Conservation (phyloP, 2,797 vertebrate species). For the Hemibagrus guttatus region DNA sequence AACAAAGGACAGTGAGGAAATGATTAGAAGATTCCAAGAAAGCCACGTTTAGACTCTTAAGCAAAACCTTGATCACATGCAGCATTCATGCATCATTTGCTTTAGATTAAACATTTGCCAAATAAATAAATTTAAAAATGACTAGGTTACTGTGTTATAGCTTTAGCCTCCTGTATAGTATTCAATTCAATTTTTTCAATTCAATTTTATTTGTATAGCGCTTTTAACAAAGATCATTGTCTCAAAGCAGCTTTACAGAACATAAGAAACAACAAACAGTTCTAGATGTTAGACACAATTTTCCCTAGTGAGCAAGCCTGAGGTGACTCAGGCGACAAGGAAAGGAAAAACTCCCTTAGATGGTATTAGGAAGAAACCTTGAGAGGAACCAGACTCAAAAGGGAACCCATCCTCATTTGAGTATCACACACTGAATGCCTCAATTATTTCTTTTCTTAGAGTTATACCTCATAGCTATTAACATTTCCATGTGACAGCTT, state of each 20-base stretch:
- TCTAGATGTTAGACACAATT: too few species aligned
- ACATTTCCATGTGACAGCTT: background rate
- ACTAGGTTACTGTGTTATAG: background rate
- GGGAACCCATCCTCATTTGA: too few species aligned
- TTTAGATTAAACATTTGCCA: background rate
- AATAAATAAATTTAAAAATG: background rate
- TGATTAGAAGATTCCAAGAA: background rate
- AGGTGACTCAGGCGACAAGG: too few species aligned
- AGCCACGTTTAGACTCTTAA: background rate
- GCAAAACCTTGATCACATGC: background rate
- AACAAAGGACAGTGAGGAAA: background rate
- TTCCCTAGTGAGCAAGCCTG: too few species aligned
- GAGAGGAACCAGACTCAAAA: too few species aligned
- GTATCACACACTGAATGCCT: background rate
- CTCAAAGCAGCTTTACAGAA: too few species aligned
- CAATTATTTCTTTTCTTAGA: conserved; percentile 1
- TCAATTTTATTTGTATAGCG: too few species aligned
- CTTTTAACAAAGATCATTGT: too few species aligned
- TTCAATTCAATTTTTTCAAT: too few species aligned
- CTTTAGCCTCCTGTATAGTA: background rate
- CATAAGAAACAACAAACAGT: too few species aligned
- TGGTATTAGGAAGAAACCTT: too few species aligned
- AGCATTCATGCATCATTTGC: background rate
- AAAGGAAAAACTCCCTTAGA: too few species aligned
- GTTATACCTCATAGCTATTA: background rate